phyloP scores from a whole-genome alignment of 2,888 invertebrate species.

The Campoletis raptor region DNA sequence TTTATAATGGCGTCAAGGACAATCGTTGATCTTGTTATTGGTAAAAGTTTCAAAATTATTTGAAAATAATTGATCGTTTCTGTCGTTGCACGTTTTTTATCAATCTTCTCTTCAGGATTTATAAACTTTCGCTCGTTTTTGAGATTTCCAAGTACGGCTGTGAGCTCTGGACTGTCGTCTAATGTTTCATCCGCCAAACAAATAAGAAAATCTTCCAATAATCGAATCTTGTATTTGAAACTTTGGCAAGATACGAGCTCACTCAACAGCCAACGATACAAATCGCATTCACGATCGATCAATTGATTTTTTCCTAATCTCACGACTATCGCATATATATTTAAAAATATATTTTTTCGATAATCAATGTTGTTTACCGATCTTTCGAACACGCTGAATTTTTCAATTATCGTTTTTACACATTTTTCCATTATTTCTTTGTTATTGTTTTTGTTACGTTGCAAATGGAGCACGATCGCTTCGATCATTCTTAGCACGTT shows the following conservation, averaged over 20 bases:
- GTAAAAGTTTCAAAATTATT: constrained; percentile 75
- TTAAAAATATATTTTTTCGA: constrained; percentile 76
- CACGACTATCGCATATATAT: constrained; percentile 77
- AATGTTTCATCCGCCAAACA: constrained; percentile 74
- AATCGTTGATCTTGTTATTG: constrained; percentile 76
- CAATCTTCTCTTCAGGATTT: constrained; percentile 13
- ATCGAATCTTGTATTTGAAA: constrained; percentile 75
- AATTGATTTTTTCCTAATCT: constrained; percentile 74
- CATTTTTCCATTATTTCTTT: constrained; percentile 69
- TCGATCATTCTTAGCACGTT: constrained; percentile 78
- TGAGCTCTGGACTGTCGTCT: constrained; percentile 69
- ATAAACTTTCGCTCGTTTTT: constrained; percentile 61
- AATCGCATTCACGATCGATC: constrained; percentile 48
- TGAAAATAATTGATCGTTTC: constrained; percentile 75
- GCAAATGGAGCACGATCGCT: constrained; percentile 77
- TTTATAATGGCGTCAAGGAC: constrained; percentile 76
- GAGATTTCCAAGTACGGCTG: constrained; percentile 71
- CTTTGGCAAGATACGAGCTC: constrained; percentile 70
- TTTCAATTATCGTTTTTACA: constrained; percentile 73
- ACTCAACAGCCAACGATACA: constrained; percentile 78
- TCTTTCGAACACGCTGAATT: constrained; percentile 71
- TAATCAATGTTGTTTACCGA: constrained; percentile 71
- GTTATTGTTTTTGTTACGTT: constrained; percentile 71
- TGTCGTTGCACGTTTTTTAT: constrained; percentile 65
- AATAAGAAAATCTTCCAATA: constrained; percentile 78